phyloP scores from a whole-genome alignment of 2,888 invertebrate species.

The Neoscelio sp. region DNA sequence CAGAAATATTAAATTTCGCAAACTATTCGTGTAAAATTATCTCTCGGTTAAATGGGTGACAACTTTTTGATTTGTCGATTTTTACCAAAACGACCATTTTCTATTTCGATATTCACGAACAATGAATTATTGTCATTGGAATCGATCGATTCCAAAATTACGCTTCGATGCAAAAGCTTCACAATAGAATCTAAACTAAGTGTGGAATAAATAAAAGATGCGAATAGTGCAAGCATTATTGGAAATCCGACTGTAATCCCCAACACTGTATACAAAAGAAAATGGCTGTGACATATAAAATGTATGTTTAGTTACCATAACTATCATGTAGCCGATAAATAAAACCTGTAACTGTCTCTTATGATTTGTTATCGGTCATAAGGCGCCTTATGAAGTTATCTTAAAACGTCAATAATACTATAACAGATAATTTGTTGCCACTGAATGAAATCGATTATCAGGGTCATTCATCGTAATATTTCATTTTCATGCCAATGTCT shows the following conservation, averaged over 20 bases:
- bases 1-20: not conserved
- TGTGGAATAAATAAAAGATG: slow-evolving; percentile 55
- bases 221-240: slow-evolving; percentile 54
- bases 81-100: slow-evolving; percentile 39
- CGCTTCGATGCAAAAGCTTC: slow-evolving; percentile 43
- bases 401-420: slow-evolving; percentile 2
- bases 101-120: slow-evolving; percentile 44
- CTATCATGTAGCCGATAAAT: slow-evolving; percentile 30
- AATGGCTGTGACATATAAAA: slow-evolving; percentile 40
- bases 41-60: slow-evolving; percentile 6
- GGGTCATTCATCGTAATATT: not conserved
- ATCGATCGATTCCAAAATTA: slow-evolving; percentile 48
- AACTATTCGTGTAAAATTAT: slow-evolving; percentile 1
- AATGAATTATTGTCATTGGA: slow-evolving; percentile 54
- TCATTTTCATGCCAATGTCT: not conserved
- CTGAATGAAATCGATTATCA: not conserved
- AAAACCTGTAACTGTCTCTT: slow-evolving; percentile 20
- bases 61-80: slow-evolving; percentile 29
- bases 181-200: slow-evolving; percentile 59
- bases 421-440: not conserved
- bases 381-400: slow-evolving; percentile 11
- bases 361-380: slow-evolving; percentile 12
- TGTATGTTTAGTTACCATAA: slow-evolving; percentile 47
- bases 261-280: slow-evolving; percentile 43
- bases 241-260: slow-evolving; percentile 47